phyloP scores from a whole-genome alignment of 2,113 vertebrate species.

The Gadus chalcogrammus region DNA sequence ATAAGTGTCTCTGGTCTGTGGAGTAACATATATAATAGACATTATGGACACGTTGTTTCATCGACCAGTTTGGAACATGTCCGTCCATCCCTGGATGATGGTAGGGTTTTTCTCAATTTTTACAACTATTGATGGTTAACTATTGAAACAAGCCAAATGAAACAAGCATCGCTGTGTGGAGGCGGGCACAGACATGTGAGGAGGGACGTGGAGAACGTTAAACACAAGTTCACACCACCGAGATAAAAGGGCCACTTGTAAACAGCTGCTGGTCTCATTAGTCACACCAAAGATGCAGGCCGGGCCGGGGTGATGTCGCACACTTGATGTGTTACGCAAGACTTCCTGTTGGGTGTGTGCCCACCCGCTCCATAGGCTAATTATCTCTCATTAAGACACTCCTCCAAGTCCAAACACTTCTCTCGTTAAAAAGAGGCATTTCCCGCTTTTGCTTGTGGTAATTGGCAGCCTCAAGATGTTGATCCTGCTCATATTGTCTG shows the following conservation, averaged over 20 bases:
- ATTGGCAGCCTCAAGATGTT: slow-evolving; percentile 21
- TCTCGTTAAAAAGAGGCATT: slow-evolving; percentile 8
- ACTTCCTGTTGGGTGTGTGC: slow-evolving; percentile 19
- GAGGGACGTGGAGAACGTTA: no score
- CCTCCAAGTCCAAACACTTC: slow-evolving; percentile 9
- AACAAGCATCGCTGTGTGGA: not conserved
- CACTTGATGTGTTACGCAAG: slow-evolving; percentile 4
- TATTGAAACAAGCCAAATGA: no score
- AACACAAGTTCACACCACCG: not conserved
- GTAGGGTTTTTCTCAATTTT: no score
- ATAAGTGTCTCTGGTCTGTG: no score
- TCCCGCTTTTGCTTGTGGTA: slow-evolving; percentile 14
- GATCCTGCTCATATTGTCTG: slow-evolving; percentile 2
- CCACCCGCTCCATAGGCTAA: slow-evolving; percentile 7
- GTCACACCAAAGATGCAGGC: not conserved
- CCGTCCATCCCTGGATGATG: no score
- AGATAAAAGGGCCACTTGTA: not conserved
- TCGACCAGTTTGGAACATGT: no score
- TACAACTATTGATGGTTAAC: no score
- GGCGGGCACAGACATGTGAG: not conserved
- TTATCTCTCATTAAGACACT: slow-evolving; percentile 35
- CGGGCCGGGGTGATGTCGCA: slow-evolving; percentile 7
- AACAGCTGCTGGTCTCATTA: slow-evolving; percentile 7
- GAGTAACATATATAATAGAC: no score
- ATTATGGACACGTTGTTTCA: no score